A percentile compares a stretch with the other conserved stretches of the same genome.
These are phyloP conservation scores for Parauchenoglanis punctatus DNA, from an alignment of 2,797 vertebrate species.

Conservation along the genomic window DNA sequence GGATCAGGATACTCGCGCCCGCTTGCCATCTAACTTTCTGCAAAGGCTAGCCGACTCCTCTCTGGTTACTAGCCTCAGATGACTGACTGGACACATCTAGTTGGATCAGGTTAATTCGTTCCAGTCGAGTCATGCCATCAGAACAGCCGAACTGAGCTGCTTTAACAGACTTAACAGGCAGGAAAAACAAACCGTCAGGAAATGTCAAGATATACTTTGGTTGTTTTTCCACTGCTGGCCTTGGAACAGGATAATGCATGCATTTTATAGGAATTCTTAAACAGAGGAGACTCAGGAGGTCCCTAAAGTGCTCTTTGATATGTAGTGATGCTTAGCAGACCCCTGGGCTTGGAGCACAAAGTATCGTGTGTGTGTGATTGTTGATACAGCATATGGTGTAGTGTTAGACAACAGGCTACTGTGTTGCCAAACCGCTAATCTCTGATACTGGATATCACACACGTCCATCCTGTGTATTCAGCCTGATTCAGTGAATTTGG, in stretches of 20 bases:
- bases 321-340: not conserved
- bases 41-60: constrained; percentile 34
- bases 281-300: not conserved
- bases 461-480: not conserved
- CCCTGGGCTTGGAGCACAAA: constrained; percentile 7
- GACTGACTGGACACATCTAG: constrained; percentile 47
- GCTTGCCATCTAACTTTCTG: constrained; percentile 17
- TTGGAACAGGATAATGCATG: not conserved
- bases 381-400: constrained; percentile 27
- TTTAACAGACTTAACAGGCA: not conserved
- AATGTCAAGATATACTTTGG: not conserved
- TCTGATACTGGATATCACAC: constrained; percentile 15
- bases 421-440: constrained; percentile 3
- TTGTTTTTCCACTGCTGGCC: not conserved
- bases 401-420: constrained; percentile 8
- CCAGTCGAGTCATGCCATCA: constrained; percentile 26
- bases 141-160: constrained; percentile 19
- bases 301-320: not conserved
- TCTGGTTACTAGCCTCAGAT: constrained; percentile 44
- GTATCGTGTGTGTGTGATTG: not conserved
- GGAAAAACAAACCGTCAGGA: constrained; percentile 1
- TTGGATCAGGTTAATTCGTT: constrained; percentile 47
- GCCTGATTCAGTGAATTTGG: not conserved
- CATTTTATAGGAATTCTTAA: not conserved
- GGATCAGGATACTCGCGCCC: constrained; percentile 21